These are phyloP conservation scores for Xiphias gladius DNA, from an alignment of 2,113 vertebrate species.

Conservation along the genomic window DNA sequence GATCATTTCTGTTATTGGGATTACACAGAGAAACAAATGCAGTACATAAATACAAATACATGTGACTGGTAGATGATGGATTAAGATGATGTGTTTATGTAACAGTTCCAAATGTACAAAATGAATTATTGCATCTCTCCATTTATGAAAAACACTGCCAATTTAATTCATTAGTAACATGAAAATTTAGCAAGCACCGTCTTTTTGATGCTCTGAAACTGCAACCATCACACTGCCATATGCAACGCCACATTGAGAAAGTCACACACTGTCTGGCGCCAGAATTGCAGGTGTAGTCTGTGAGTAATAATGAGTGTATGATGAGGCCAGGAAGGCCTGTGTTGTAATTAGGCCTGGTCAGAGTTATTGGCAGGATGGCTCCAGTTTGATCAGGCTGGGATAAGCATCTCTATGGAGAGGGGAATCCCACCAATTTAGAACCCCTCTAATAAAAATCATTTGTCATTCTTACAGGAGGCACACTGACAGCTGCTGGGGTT, in stretches of 20 bases:
- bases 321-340: conserved; percentile 71
- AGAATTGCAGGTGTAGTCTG: conserved; percentile 47
- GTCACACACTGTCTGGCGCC: conserved; percentile 52
- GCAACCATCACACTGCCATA: conserved; percentile 35
- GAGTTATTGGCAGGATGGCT: conserved; percentile 87
- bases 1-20: not conserved
- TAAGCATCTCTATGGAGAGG: conserved; percentile 87
- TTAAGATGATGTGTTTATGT: not conserved
- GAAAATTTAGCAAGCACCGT: not conserved
- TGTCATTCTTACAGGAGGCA: conserved; percentile 87
- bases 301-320: conserved; percentile 71
- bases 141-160: not conserved
- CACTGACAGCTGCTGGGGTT: conserved; percentile 86
- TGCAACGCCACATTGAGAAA: conserved; percentile 50
- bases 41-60: not conserved
- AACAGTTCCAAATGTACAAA: not conserved
- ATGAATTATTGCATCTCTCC: not conserved
- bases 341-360: conserved; percentile 88
- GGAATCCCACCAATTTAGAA: conserved; percentile 86
- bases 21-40: not conserved
- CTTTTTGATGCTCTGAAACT: conserved; percentile 26
- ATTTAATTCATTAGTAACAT: not conserved
- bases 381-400: conserved; percentile 87
- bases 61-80: not conserved
- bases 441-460: conserved; percentile 90